Evolutionary conservation across 2,888 invertebrate genomes (phyloP).

Genomic region (Tipula helvola): DNA sequence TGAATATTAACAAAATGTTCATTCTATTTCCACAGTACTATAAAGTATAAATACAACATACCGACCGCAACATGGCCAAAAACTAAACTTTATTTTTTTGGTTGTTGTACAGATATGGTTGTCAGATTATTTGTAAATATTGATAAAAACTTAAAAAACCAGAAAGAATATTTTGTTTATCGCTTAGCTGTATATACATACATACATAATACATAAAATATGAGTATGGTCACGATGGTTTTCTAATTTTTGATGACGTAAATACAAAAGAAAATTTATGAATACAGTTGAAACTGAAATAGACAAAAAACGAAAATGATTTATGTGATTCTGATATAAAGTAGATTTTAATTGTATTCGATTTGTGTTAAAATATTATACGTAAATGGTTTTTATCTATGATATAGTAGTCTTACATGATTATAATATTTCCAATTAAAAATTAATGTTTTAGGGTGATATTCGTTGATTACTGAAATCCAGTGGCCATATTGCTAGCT

Average conservation of each 20-base stretch:
- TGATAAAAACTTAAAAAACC: background rate
- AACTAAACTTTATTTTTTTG: background rate
- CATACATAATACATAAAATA: background rate
- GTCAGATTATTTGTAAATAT: background rate
- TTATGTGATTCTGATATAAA: background rate
- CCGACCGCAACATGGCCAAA: background rate
- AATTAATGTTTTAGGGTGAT: background rate
- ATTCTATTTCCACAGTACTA: background rate
- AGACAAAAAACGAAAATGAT: background rate
- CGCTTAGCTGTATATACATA: background rate
- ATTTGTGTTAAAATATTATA: background rate
- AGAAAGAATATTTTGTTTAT: background rate
- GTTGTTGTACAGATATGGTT: background rate
- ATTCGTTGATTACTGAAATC: background rate
- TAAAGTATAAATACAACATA: background rate
- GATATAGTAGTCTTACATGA: background rate
- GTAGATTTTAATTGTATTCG: background rate
- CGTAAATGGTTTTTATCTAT: background rate
- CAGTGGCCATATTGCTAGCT: background rate
- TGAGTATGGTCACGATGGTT: background rate
- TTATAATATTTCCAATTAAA: background rate
- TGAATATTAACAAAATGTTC: background rate
- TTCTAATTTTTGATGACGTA: conserved; percentile 1
- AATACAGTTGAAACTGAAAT: background rate
- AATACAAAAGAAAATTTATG: background rate